These are phyloP conservation scores for Chiloscyllium plagiosum DNA, from an alignment of 2,113 vertebrate genomes.

Conservation along the genomic window DNA sequence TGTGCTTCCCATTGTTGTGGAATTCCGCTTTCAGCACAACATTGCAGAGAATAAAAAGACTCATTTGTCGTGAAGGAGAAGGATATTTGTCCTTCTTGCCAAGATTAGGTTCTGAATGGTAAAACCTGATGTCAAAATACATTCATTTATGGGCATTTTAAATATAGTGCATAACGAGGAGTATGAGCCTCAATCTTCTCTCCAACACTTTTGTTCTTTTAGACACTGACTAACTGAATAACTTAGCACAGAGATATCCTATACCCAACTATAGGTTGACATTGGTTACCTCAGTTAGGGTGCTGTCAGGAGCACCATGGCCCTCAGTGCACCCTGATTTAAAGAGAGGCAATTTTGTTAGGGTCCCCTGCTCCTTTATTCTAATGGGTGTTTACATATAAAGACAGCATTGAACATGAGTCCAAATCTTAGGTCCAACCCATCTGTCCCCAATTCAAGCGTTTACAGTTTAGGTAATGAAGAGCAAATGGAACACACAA, in stretches of 20 bases:
- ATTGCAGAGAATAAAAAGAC: background rate
- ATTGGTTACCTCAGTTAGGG: background rate
- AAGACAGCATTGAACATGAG: background rate
- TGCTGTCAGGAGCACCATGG: background rate
- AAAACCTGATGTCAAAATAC: background rate
- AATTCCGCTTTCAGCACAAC: background rate
- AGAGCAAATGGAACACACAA: background rate
- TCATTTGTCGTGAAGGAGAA: background rate
- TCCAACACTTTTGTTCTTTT: background rate
- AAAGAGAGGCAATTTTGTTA: background rate
- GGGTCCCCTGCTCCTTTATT: background rate
- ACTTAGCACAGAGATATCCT: background rate
- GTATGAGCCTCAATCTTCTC: background rate
- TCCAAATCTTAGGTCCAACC: background rate
- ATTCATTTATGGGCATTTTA: background rate
- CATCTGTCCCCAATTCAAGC: background rate
- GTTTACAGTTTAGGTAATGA: background rate
- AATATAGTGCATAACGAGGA: background rate
- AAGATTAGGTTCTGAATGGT: background rate
- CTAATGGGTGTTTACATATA: background rate
- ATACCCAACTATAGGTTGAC: too few relatives aligned
- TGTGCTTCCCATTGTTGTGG: background rate
- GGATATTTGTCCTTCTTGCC: background rate
- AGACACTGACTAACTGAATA: background rate
- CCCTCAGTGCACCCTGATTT: background rate